These are phyloP conservation scores for Drosophila teissieri DNA, from an alignment of 1,140 invertebrate species.

Conservation along the genomic window DNA sequence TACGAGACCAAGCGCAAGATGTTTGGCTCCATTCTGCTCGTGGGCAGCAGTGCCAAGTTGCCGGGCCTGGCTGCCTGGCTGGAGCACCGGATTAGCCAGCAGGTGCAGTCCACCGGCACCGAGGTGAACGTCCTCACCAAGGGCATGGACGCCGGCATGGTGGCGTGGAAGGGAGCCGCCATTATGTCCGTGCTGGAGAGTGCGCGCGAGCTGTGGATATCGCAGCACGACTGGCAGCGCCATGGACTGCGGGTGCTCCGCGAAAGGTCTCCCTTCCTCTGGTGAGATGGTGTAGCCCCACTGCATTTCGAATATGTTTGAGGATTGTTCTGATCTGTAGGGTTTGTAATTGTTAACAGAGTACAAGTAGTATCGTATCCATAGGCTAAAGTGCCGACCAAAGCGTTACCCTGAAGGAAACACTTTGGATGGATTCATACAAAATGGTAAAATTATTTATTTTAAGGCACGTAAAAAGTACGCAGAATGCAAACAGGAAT, in stretches of 20 bases:
- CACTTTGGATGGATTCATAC: not conserved
- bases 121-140: constrained; percentile 86
- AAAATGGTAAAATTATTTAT: not conserved
- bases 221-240: constrained; percentile 93
- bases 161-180: constrained; percentile 97
- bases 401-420: not conserved
- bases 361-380: not conserved
- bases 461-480: constrained; percentile 7
- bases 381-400: constrained; percentile 6
- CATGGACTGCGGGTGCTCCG: constrained; percentile 93
- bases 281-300: constrained; percentile 84
- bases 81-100: constrained; percentile 91
- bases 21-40: constrained; percentile 96
- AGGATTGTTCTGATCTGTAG: not conserved
- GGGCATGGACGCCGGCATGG: constrained; percentile 95
- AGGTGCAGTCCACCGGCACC: constrained; percentile 49
- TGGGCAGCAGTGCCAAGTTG: constrained; percentile 96
- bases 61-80: constrained; percentile 94
- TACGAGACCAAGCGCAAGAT: constrained; percentile 97
- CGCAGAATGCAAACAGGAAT: not conserved
- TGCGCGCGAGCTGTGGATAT: constrained; percentile 96
- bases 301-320: constrained; percentile 37
- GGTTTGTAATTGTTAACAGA: not conserved
- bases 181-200: constrained; percentile 97
- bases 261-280: constrained; percentile 93